Evolutionary conservation across 2,113 vertebrate species (phyloP).

Genomic region (Lepus europaeus): DNA sequence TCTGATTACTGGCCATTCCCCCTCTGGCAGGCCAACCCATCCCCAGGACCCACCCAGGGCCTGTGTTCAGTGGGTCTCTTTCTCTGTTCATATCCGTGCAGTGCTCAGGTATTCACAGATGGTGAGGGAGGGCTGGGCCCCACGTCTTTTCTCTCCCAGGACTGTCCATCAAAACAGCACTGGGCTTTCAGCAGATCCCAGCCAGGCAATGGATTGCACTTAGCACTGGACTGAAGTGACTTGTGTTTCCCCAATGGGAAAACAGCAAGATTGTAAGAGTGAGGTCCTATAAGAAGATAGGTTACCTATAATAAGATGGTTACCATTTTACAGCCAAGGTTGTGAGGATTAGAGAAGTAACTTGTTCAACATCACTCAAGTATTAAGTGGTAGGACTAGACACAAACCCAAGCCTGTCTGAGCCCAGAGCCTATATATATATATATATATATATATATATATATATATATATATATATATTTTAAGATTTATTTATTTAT

Average conservation of each 20-base stretch:
- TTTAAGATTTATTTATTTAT: too few relatives aligned
- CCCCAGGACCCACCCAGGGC: neutral
- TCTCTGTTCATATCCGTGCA: neutral
- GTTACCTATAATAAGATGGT: neutral
- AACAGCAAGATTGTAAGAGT: neutral
- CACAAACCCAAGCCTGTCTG: neutral
- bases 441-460: too few relatives aligned
- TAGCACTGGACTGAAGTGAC: neutral
- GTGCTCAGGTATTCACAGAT: neutral
- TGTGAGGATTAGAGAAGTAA: neutral
- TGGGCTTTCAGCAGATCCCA: neutral
- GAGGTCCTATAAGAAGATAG: neutral
- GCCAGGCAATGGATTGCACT: neutral
- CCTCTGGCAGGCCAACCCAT: neutral
- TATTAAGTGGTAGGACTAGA: neutral
- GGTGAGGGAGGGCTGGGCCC: neutral
- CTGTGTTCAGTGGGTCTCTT: neutral
- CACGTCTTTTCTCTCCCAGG: neutral
- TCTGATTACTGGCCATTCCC: neutral
- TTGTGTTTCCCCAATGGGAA: neutral
- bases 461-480: too few relatives aligned
- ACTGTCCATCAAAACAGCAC: neutral
- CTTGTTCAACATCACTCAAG: neutral
- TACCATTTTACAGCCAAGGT: neutral
- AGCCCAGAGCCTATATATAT: neutral